Base-by-base conservation (phyloP, 2,888 invertebrate genomes). In the Machimus rusticus region DNA sequence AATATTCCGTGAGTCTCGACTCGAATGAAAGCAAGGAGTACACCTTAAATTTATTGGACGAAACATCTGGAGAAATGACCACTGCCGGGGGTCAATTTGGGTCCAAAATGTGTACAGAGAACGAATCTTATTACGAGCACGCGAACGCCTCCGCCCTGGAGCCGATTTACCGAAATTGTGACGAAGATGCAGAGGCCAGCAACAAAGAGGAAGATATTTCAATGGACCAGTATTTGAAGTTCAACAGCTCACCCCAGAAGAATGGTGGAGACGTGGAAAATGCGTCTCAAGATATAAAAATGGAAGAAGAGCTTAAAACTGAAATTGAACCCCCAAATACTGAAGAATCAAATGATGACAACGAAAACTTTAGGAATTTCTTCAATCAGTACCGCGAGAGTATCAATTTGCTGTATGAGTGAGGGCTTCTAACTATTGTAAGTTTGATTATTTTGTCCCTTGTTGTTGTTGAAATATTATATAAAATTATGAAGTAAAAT, bases 381-480 rank as follows among this genome's bases (percentile, higher is more conserved):
- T 89, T 86, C 14, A 86, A 86, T 57, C 88, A 89, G 78, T 88
- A 88, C 39, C 88, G 88, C 5, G 87, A 88, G 23, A 89, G 88
- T 74, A 88, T 89, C 55, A 88, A 89, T 79, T 78, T 89, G 77
- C 85, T 89, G 74, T 88, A 88, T 31, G 88, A 89, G 34, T 88
- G 66, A 88, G 28, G 28, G 4, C 14, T 57, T 19, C 9, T 28
- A 77, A 5, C 4, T 74, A 14, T 23, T 46, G 6, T 28, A 78
- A 66, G 84, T 74, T 79, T 79, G 31, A 66, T 19, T 23, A 66
- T 66, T 28, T 8, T 12, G 12, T 66, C 12, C 19, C 4, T 12
- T 66, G 28, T 28, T 66, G 28, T 28, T 66, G 66, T 28, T 66
- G 8, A 28, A 28, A 55, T 84, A 12, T 57, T 84, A 37, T 5